Evolutionary conservation across 1,140 invertebrate species (phyloP).

Genomic region (Leptinotarsa lineolata): DNA sequence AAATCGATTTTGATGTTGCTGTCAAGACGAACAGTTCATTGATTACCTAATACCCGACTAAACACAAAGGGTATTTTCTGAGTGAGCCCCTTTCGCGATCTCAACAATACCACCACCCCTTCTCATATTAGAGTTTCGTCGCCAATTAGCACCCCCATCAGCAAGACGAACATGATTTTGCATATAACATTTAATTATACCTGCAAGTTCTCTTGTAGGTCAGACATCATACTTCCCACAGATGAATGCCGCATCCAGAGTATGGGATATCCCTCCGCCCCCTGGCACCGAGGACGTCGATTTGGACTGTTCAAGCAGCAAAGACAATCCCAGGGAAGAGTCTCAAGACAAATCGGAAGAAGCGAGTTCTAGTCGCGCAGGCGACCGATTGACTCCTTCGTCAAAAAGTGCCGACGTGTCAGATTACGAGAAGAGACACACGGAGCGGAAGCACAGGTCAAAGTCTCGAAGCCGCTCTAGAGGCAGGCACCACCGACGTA

Average conservation of each 20-base stretch:
- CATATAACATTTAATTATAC: constrained; percentile 45
- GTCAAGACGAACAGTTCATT: neutral
- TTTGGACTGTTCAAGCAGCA: constrained; percentile 17
- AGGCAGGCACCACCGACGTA: constrained; percentile 37
- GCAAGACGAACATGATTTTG: constrained; percentile 21
- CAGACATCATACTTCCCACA: constrained; percentile 43
- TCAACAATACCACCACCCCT: neutral
- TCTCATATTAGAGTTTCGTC: constrained; percentile 1
- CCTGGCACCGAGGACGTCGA: constrained; percentile 43
- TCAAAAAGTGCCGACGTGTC: constrained; percentile 48
- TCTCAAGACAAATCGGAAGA: constrained; percentile 20
- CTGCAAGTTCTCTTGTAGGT: constrained; percentile 57
- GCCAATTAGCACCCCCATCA: constrained; percentile 2
- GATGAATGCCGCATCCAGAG: constrained; percentile 48
- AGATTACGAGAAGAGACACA: constrained; percentile 41
- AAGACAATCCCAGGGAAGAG: constrained; percentile 28
- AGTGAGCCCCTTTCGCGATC: neutral
- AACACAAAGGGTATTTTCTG: neutral
- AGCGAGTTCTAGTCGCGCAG: constrained; percentile 24
- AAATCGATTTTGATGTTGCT: neutral
- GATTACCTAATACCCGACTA: constrained; percentile 29
- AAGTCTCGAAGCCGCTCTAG: constrained; percentile 48
- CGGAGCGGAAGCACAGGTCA: constrained; percentile 37
- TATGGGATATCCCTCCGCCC: constrained; percentile 53
- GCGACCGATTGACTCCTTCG: constrained; percentile 47